Percentiles rank a stretch among this genome's conserved stretches.
Conservation (phyloP, 2,888 invertebrate genomes). For the Axea sp. region DNA sequence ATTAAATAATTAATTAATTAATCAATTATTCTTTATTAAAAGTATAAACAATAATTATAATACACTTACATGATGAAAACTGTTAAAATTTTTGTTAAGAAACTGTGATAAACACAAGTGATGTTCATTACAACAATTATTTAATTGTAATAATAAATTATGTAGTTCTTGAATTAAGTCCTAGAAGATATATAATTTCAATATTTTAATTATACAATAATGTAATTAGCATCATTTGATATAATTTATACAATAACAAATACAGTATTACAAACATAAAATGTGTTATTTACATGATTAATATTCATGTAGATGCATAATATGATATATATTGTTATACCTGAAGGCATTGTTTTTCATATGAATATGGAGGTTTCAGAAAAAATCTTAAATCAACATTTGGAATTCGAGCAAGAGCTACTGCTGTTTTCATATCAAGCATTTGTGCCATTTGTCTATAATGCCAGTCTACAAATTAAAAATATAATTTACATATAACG, state of each 20-base stretch:
- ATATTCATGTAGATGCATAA: too few species aligned
- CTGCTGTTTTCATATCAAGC: slow-evolving; percentile 87
- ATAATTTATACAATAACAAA: background rate
- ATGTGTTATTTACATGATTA: too few species aligned
- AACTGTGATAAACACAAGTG: slow-evolving; percentile 76
- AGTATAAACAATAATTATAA: background rate
- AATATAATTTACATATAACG: too few species aligned
- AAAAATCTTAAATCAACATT: slow-evolving; percentile 88
- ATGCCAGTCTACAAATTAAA: too few species aligned
- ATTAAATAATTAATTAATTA: background rate
- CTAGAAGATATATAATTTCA: slow-evolving; percentile 72
- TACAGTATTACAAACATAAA: slow-evolving; percentile 1
- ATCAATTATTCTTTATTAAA: background rate
- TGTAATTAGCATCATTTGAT: too few species aligned
- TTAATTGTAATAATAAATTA: slow-evolving; percentile 70
- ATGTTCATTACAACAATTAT: slow-evolving; percentile 68
- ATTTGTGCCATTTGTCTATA: slow-evolving; percentile 90
- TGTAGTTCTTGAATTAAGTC: slow-evolving; percentile 72
- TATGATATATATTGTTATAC: too few species aligned
- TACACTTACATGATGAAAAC: slow-evolving; percentile 70
- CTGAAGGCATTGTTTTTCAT: slow-evolving; percentile 78
- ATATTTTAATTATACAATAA: background rate
- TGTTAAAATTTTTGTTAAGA: slow-evolving; percentile 73
- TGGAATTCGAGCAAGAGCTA: slow-evolving; percentile 87
- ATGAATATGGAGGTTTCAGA: slow-evolving; percentile 83